These are phyloP conservation scores for Nephrotoma appendiculata DNA, from an alignment of 2,888 invertebrate species.

Conservation along the genomic window DNA sequence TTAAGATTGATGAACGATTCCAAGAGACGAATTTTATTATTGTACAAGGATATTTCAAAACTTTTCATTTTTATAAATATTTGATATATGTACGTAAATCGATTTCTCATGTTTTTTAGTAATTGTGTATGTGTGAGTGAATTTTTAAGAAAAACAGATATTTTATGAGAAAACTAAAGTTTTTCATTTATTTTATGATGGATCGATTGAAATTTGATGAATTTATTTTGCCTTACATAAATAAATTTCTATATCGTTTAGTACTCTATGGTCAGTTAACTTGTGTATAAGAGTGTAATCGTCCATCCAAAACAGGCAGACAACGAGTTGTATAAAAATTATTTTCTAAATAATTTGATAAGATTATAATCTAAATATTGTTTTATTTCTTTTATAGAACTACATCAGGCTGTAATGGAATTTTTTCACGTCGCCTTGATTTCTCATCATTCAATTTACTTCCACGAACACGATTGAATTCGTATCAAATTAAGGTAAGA, in stretches of 20 bases:
- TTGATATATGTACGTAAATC: background rate
- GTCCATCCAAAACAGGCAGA: background rate
- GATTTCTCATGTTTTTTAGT: background rate
- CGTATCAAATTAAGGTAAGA: conserved; percentile 96
- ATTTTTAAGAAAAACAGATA: background rate
- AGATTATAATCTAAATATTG: background rate
- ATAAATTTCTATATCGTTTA: background rate
- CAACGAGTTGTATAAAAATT: background rate
- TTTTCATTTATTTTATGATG: background rate
- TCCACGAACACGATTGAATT: conserved; percentile 92
- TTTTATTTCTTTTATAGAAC: conserved; percentile 43
- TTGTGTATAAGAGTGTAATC: background rate
- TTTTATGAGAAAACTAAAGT: background rate
- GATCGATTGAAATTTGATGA: background rate
- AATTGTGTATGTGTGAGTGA: background rate
- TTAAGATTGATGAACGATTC: background rate
- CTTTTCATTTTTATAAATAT: background rate
- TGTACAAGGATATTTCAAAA: background rate
- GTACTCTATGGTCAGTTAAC: background rate
- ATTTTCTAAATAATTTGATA: background rate
- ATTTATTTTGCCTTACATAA: background rate
- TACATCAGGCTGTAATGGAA: conserved; percentile 78
- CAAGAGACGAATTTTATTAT: background rate
- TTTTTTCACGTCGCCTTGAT: conserved; percentile 85
- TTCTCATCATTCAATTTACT: conserved; percentile 89